phyloP scores from a whole-genome alignment of 2,888 invertebrate genomes.

The Dexiosoma caninum region DNA sequence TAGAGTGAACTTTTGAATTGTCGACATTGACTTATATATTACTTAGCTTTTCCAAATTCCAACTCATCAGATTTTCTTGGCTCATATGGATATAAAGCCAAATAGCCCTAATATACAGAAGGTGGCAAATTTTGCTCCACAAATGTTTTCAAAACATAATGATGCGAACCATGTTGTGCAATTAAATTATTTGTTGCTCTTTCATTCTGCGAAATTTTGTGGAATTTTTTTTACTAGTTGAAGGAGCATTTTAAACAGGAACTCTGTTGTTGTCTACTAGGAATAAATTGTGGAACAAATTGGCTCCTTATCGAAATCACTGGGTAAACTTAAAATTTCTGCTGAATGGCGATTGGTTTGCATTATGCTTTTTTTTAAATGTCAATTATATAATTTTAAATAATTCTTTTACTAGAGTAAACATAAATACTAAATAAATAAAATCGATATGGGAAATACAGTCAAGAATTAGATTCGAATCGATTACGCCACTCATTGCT shows the following conservation, averaged over 20 bases:
- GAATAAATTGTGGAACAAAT: background rate
- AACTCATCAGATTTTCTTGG: constrained; percentile 92
- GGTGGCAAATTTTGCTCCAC: constrained; percentile 73
- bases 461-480: no score
- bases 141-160: constrained; percentile 72
- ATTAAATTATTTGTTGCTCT: constrained; percentile 19
- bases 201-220: constrained; percentile 37
- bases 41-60: constrained; percentile 85
- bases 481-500: no score
- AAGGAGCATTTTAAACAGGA: constrained; percentile 21
- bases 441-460: no score
- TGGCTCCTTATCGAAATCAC: constrained; percentile 31
- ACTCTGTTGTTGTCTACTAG: constrained; percentile 49
- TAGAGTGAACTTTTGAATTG: no score
- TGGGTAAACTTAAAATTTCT: constrained; percentile 82
- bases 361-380: constrained; percentile 72
- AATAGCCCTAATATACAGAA: constrained; percentile 85
- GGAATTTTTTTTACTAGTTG: constrained; percentile 17
- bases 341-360: constrained; percentile 83
- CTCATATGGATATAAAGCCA: constrained; percentile 91
- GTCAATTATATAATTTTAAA: no score
- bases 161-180: constrained; percentile 59
- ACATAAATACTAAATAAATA: no score
- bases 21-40: no score
- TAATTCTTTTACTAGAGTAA: no score